A percentile compares a stretch with the other conserved stretches of the same genome.
These are phyloP conservation scores for Alauda arvensis DNA, from an alignment of 2,797 vertebrate species.

Conservation along the genomic window DNA sequence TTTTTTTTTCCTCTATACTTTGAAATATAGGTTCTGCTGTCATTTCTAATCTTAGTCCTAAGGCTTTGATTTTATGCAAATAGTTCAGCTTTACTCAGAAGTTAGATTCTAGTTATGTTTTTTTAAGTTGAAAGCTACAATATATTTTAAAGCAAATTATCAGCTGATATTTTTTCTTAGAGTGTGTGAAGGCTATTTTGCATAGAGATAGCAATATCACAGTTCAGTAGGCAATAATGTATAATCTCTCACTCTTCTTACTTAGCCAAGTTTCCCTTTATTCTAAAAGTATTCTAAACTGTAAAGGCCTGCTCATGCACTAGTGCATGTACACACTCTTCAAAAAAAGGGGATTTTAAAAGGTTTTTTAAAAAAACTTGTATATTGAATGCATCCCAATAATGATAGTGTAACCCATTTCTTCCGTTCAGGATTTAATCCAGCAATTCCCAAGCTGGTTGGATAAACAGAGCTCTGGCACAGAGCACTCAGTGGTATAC, in stretches of 20 bases:
- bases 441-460: background rate
- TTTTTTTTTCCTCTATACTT: constrained; percentile 17
- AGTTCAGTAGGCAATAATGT: background rate
- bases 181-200: background rate
- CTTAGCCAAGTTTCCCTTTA: background rate
- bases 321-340: background rate
- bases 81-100: constrained; percentile 5
- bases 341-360: background rate
- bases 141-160: constrained; percentile 5
- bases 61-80: constrained; percentile 45
- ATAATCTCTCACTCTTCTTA: background rate
- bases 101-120: background rate
- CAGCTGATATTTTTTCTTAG: background rate
- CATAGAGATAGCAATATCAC: background rate
- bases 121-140: constrained; percentile 1
- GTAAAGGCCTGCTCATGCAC: background rate
- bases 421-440: background rate
- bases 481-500: background rate
- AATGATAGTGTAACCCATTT: background rate
- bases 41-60: constrained; percentile 20
- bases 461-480: background rate
- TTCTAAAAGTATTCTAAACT: background rate
- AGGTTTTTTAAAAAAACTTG: background rate
- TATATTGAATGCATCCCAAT: background rate
- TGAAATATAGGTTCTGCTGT: constrained; percentile 30